Conservation (phyloP, 2,113 vertebrate genomes). For the Cyprinodon tularosa region DNA sequence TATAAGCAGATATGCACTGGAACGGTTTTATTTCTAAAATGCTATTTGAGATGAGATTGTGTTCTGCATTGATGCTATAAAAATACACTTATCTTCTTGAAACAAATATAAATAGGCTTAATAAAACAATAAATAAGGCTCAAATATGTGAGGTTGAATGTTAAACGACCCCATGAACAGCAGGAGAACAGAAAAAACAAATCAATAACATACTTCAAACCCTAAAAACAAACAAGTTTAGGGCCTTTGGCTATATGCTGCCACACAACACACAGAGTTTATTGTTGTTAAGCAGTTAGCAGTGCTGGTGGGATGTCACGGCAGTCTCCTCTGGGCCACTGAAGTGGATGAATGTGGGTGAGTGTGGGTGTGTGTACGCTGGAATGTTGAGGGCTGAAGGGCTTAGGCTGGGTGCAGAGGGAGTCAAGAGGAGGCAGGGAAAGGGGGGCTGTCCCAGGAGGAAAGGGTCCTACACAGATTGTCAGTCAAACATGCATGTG, state of each 20-base stretch:
- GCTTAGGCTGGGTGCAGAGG: slow-evolving; percentile 64
- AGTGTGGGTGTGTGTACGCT: slow-evolving; percentile 63
- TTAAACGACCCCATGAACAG: neutral
- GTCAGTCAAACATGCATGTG: slow-evolving; percentile 40
- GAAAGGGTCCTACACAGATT: slow-evolving; percentile 58
- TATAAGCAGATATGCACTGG: too few species aligned
- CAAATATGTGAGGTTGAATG: neutral
- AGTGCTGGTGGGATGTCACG: slow-evolving; percentile 73
- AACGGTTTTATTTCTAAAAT: neutral
- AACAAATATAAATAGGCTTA: neutral
- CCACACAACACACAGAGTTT: slow-evolving; percentile 38
- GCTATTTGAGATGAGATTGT: neutral
- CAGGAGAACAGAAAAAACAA: slow-evolving; percentile 28
- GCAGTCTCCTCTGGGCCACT: slow-evolving; percentile 53
- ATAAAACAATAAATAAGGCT: neutral
- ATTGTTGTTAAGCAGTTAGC: slow-evolving; percentile 58
- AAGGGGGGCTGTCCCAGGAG: slow-evolving; percentile 60
- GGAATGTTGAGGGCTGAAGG: slow-evolving; percentile 70
- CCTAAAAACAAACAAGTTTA: slow-evolving; percentile 47
- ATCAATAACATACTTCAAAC: slow-evolving; percentile 27
- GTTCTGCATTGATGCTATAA: too few species aligned
- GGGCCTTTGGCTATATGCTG: slow-evolving; percentile 44
- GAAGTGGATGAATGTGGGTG: slow-evolving; percentile 63
- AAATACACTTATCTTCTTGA: too few species aligned
- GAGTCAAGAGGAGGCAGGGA: slow-evolving; percentile 61